phyloP scores from a whole-genome alignment of 2,113 vertebrate genomes.

The Melospiza melodia region DNA sequence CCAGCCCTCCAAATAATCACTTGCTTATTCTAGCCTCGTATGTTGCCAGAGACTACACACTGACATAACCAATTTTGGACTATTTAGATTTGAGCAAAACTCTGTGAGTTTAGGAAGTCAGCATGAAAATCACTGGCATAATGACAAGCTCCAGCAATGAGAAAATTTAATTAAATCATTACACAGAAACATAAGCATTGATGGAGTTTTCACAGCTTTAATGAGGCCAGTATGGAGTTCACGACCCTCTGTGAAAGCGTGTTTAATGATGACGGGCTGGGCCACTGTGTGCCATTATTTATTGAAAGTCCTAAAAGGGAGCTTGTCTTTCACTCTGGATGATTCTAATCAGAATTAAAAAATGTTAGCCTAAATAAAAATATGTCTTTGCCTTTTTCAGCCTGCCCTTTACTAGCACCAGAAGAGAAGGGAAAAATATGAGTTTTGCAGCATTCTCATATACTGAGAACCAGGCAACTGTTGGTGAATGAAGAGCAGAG shows the following conservation, averaged over 20 bases:
- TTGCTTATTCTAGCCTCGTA: neutral
- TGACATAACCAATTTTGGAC: constrained; percentile 24
- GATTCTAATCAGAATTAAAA: neutral
- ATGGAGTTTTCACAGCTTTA: constrained; percentile 54
- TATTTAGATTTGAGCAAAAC: constrained; percentile 22
- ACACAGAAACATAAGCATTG: constrained; percentile 24
- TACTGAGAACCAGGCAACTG: neutral
- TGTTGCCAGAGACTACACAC: neutral
- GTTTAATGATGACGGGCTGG: neutral
- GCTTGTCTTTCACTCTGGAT: neutral
- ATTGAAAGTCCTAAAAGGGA: constrained; percentile 22
- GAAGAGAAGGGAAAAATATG: neutral
- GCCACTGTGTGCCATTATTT: neutral
- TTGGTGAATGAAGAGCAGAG: neutral
- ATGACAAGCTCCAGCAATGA: constrained; percentile 22
- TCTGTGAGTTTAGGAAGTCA: constrained; percentile 4
- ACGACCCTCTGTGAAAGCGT: neutral
- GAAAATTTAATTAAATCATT: constrained; percentile 63
- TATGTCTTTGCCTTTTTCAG: neutral
- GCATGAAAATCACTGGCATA: constrained; percentile 24
- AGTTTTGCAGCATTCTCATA: neutral
- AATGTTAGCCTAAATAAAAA: neutral
- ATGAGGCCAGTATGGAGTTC: constrained; percentile 41
- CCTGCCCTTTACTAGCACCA: neutral
- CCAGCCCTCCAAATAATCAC: neutral